Percentiles rank a stretch among this genome's conserved stretches.
Conservation (phyloP, 2,113 vertebrate genomes). For the Alectura lathami region DNA sequence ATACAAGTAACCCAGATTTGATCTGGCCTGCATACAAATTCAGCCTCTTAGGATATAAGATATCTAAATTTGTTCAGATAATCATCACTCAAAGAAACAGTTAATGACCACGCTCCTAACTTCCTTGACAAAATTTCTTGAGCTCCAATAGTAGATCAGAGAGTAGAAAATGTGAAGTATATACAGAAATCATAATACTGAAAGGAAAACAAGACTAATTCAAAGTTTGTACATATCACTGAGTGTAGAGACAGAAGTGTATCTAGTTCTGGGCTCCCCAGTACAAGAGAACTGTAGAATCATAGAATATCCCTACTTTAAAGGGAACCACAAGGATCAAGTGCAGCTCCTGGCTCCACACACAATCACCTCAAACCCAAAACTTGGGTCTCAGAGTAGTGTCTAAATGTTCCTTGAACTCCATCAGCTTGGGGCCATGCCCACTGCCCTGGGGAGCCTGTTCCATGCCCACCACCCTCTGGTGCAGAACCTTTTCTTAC, state of each 20-base stretch:
- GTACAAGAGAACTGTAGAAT: background rate
- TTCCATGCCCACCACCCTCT: too few relatives aligned
- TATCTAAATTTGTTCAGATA: background rate
- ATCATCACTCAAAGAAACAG: background rate
- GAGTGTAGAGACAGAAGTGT: background rate
- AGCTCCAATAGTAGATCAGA: background rate
- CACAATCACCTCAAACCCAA: too few relatives aligned
- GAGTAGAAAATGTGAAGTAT: background rate
- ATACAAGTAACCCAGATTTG: background rate
- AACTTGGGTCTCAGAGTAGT: too few relatives aligned
- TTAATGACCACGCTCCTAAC: background rate
- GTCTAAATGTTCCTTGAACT: too few relatives aligned
- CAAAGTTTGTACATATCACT: background rate
- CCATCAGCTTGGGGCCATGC: too few relatives aligned
- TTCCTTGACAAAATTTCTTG: background rate
- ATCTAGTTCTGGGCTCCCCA: background rate
- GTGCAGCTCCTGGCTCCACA: too few relatives aligned
- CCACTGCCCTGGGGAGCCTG: too few relatives aligned
- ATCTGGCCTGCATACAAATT: slow-evolving; percentile 21
- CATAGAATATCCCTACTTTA: too few relatives aligned
- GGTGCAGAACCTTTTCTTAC: too few relatives aligned
- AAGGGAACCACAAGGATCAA: too few relatives aligned
- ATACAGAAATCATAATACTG: background rate
- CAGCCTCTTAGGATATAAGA: background rate
- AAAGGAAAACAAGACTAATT: background rate